phyloP scores from a whole-genome alignment of 2,113 vertebrate species.

The Alligator sinensis region DNA sequence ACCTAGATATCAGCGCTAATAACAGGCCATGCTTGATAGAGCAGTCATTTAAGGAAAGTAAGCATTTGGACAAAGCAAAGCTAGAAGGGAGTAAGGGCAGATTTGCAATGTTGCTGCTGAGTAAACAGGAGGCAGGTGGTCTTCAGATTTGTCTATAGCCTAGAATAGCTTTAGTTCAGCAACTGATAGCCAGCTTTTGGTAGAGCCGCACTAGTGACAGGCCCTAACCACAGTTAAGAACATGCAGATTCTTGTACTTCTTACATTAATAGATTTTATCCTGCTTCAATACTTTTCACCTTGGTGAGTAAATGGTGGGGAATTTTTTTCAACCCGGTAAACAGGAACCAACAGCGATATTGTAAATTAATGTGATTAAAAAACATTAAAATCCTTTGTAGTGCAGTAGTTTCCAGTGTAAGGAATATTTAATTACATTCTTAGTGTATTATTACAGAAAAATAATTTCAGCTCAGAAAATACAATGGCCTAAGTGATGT shows the following conservation, averaged over 20 bases:
- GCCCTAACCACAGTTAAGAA: too few relatives aligned
- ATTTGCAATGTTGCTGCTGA: background rate
- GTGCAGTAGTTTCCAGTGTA: background rate
- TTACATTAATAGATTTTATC: background rate
- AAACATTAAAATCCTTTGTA: fast-evolving
- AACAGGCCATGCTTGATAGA: background rate
- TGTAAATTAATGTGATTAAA: background rate
- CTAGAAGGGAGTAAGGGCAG: background rate
- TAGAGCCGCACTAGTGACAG: background rate
- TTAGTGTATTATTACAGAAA: slow-evolving; percentile 15
- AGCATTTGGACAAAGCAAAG: background rate
- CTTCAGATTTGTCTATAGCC: background rate
- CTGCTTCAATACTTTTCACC: background rate
- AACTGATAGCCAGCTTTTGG: background rate
- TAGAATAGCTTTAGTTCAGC: background rate
- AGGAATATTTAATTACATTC: background rate
- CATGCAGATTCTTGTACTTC: background rate
- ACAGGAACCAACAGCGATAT: background rate
- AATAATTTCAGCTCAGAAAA: background rate
- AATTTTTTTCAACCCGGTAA: background rate
- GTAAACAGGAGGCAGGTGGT: background rate
- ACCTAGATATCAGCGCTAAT: background rate
- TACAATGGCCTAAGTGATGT: background rate
- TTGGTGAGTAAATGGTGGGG: fast-evolving
- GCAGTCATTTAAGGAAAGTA: background rate